A percentile compares a stretch with the other conserved stretches of the same genome.
phyloP scores from a whole-genome alignment of 1,140 invertebrate species.

The Spodoptera litura region DNA sequence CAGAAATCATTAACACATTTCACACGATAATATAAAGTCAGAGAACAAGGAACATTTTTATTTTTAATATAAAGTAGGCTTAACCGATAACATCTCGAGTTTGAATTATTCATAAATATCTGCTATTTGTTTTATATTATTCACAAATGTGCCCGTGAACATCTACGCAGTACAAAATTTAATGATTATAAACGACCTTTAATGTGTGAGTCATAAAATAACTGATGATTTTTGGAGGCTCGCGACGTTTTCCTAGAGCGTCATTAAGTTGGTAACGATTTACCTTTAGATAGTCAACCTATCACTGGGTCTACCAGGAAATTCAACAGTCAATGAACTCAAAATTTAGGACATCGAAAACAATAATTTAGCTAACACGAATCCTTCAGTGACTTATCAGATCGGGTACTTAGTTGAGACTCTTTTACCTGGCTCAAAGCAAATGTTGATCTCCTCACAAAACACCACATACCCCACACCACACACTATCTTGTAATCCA shows the following conservation, averaged over 20 bases:
- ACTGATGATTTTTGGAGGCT: conserved; percentile 5
- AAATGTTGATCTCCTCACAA: conserved; percentile 7
- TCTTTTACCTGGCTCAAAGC: conserved; percentile 34
- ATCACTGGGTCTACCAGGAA: too few species aligned
- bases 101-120: background rate
- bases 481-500: conserved; percentile 22
- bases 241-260: too few species aligned
- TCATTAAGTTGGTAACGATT: background rate
- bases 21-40: too few species aligned
- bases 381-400: background rate
- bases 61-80: background rate
- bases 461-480: conserved; percentile 34
- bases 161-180: conserved; percentile 14
- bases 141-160: background rate
- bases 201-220: conserved; percentile 6
- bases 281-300: too few species aligned
- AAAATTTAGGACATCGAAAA: too few species aligned
- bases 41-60: background rate
- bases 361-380: background rate
- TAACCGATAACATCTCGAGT: background rate
- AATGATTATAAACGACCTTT: conserved; percentile 3
- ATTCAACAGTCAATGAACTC: too few species aligned
- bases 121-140: background rate
- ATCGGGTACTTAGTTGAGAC: background rate
- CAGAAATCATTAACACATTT: too few species aligned